phyloP scores from a whole-genome alignment of 1,140 invertebrate genomes.

The Sitobion miscanthi region DNA sequence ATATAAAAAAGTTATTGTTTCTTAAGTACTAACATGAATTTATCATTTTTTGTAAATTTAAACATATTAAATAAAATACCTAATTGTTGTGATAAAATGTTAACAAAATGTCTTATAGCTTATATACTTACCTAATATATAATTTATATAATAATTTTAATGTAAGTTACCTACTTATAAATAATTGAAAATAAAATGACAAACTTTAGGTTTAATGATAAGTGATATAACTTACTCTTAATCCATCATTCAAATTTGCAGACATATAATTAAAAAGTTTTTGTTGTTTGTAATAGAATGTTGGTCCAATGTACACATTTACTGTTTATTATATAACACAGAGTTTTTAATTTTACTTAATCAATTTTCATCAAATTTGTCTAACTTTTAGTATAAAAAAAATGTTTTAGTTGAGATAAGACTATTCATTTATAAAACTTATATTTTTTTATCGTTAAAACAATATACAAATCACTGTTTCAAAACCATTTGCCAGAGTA shows the following conservation, averaged over 20 bases:
- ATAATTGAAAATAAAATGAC: constrained; percentile 29
- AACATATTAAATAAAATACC: background rate
- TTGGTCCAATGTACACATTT: constrained; percentile 16
- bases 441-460: background rate
- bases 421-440: background rate
- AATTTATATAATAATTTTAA: background rate
- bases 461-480: background rate
- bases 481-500: background rate
- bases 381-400: background rate
- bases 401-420: background rate
- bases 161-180: background rate
- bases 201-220: constrained; percentile 21
- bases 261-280: constrained; percentile 44
- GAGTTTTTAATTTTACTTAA: constrained; percentile 24
- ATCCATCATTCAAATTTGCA: constrained; percentile 11
- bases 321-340: constrained; percentile 4
- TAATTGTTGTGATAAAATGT: background rate
- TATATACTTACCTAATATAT: background rate
- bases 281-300: constrained; percentile 17
- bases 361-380: constrained; percentile 21
- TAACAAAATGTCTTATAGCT: background rate
- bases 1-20: background rate
- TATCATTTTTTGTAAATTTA: background rate
- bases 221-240: constrained; percentile 18
- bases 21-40: too few relatives aligned